These are phyloP conservation scores for Perizoma affinitatum DNA, from an alignment of 2,888 invertebrate species.

Conservation along the genomic window DNA sequence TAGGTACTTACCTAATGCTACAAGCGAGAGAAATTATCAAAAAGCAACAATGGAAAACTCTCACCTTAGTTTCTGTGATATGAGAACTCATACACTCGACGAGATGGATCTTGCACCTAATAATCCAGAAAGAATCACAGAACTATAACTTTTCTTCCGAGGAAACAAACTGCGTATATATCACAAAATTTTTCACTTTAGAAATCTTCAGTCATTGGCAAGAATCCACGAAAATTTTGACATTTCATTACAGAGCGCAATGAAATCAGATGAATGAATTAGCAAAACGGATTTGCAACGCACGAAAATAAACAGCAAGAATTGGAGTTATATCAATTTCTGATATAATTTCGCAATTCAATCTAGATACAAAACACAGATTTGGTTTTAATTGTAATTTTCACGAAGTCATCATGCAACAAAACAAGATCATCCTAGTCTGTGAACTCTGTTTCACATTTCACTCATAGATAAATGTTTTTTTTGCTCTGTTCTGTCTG, in stretches of 20 bases:
- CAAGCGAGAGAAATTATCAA: constrained; percentile 16
- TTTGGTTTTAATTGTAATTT: neutral
- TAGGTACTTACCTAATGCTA: constrained; percentile 14
- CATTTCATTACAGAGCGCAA: constrained; percentile 73
- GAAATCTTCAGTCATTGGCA: constrained; percentile 71
- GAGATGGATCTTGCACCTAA: constrained; percentile 22
- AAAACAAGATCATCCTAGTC: no score
- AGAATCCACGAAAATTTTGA: constrained; percentile 77
- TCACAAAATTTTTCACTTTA: constrained; percentile 60
- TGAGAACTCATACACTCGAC: constrained; percentile 61
- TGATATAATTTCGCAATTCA: no score
- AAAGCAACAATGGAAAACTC: constrained; percentile 58
- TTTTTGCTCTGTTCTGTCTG: no score
- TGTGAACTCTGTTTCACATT: no score
- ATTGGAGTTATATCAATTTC: neutral
- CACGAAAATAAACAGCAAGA: neutral
- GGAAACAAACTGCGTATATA: constrained; percentile 44
- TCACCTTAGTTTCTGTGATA: constrained; percentile 68
- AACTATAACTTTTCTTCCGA: constrained; percentile 5
- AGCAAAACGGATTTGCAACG: constrained; percentile 8
- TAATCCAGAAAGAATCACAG: constrained; percentile 24
- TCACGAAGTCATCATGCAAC: neutral
- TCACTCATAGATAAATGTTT: no score
- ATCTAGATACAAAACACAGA: neutral
- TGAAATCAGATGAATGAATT: constrained; percentile 32